Percentiles rank a stretch among this genome's conserved stretches.
Evolutionary conservation across 1,140 invertebrate species (phyloP).

Genomic region (Drosophila jambulina): DNA sequence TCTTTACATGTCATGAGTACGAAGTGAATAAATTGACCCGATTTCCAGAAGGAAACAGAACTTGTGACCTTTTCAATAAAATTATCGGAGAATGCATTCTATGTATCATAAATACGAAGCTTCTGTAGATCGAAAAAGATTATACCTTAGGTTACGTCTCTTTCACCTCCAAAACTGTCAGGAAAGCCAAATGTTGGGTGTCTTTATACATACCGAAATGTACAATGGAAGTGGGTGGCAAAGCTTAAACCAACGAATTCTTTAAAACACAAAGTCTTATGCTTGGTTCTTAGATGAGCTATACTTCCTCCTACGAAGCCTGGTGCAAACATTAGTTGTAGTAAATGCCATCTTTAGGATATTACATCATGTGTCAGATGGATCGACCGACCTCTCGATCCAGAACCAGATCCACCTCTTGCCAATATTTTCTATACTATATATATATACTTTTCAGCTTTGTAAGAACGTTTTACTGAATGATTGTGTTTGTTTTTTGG

Average conservation of each 20-base stretch:
- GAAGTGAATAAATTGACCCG: not conserved
- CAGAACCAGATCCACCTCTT: conserved; percentile 11
- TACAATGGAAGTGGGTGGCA: not conserved
- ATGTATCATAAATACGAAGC: not conserved
- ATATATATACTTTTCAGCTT: conserved; percentile 14
- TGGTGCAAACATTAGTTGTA: conserved; percentile 1
- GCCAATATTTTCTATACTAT: conserved; percentile 10
- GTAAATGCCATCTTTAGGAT: conserved; percentile 1
- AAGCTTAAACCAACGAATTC: not conserved
- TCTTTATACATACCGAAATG: not conserved
- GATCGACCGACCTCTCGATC: not conserved
- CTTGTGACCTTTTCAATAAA: not conserved
- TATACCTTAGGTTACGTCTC: not conserved
- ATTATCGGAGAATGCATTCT: not conserved
- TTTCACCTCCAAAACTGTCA: not conserved
- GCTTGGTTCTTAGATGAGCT: not conserved
- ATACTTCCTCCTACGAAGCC: not conserved
- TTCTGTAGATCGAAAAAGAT: not conserved
- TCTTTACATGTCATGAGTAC: no score
- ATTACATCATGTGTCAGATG: not conserved
- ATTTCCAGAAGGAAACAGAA: not conserved
- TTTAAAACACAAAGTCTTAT: not conserved
- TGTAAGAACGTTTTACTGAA: conserved; percentile 18
- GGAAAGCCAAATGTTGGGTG: not conserved
- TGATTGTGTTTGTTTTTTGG: conserved; percentile 26